Percentiles rank a stretch among this genome's conserved stretches.
phyloP scores from a whole-genome alignment of 2,888 invertebrate genomes.

The Parnassius apollo region DNA sequence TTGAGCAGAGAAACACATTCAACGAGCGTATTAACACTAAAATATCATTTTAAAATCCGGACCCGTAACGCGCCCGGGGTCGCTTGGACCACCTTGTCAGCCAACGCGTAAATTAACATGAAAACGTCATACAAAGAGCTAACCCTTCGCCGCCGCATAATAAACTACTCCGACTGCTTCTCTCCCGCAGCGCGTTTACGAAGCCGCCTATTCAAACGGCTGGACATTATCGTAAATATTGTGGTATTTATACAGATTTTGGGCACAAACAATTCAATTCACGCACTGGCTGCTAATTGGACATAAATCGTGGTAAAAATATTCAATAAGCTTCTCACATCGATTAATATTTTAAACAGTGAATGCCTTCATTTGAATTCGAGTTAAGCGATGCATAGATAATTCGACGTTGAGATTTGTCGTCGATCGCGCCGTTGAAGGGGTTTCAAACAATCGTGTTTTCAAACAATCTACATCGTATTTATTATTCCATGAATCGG shows the following conservation, averaged over 20 bases:
- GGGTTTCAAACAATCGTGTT: slow-evolving; percentile 49
- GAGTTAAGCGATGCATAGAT: slow-evolving; percentile 63
- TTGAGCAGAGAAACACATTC: slow-evolving; percentile 49
- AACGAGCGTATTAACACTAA: slow-evolving; percentile 70
- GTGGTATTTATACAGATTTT: slow-evolving; percentile 78
- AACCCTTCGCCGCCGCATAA: slow-evolving; percentile 74
- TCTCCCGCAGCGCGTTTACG: slow-evolving; percentile 62
- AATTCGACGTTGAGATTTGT: slow-evolving; percentile 58
- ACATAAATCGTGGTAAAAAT: slow-evolving; percentile 76
- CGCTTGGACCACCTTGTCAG: slow-evolving; percentile 71
- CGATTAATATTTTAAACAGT: slow-evolving; percentile 69
- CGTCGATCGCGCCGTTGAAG: slow-evolving; percentile 49
- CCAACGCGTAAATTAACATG: slow-evolving; percentile 54
- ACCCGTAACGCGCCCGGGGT: slow-evolving; percentile 43
- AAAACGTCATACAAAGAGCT: slow-evolving; percentile 72
- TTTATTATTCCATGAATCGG: slow-evolving; percentile 27
- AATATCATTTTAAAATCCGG: slow-evolving; percentile 65
- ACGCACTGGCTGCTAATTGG: slow-evolving; percentile 77
- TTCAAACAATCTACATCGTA: slow-evolving; percentile 33
- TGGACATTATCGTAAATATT: slow-evolving; percentile 79
- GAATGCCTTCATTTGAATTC: slow-evolving; percentile 72
- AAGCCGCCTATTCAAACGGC: slow-evolving; percentile 65
- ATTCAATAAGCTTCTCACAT: slow-evolving; percentile 75
- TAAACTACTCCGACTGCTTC: slow-evolving; percentile 50
- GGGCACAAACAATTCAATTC: slow-evolving; percentile 79